A percentile compares a stretch with the other conserved stretches of the same genome.
phyloP scores from a whole-genome alignment of 2,797 vertebrate species.

The Sternarchorhynchus goeldii region DNA sequence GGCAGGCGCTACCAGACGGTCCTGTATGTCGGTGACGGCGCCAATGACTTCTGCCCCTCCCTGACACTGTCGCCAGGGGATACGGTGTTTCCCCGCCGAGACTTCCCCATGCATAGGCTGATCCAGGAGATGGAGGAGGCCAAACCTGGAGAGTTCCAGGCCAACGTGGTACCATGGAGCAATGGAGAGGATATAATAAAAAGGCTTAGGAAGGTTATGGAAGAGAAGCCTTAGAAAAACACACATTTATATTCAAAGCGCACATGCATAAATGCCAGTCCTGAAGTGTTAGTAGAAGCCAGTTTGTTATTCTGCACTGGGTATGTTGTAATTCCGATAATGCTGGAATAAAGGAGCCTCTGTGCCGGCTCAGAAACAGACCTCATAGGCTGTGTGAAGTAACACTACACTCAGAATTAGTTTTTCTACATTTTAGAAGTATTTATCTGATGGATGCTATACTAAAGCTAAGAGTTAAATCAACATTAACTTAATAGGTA shows the following conservation, averaged over 20 bases:
- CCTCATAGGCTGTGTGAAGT: not conserved
- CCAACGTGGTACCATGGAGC: constrained; percentile 87
- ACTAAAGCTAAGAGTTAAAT: not conserved
- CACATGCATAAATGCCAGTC: too few species aligned
- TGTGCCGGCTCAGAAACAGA: not conserved
- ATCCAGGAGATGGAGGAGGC: constrained; percentile 83
- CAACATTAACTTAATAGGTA: not conserved
- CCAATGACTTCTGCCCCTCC: constrained; percentile 94
- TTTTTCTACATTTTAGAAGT: constrained; percentile 26
- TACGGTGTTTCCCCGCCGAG: constrained; percentile 84
- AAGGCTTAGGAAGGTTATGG: constrained; percentile 82
- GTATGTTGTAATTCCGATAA: not conserved
- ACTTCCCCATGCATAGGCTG: constrained; percentile 91
- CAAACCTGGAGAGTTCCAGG: constrained; percentile 83
- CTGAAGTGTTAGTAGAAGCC: not conserved
- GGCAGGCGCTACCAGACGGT: constrained; percentile 83
- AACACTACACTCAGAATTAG: not conserved
- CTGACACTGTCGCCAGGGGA: constrained; percentile 77
- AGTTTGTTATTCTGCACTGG: not conserved
- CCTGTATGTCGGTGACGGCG: constrained; percentile 92
- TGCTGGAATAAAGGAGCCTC: not conserved
- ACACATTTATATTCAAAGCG: constrained; percentile 4
- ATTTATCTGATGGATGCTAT: not conserved
- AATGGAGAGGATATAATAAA: constrained; percentile 81
- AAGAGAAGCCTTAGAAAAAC: constrained; percentile 61